Conservation (phyloP, 2,797 vertebrate genomes). For the Erithacus rubecula region DNA sequence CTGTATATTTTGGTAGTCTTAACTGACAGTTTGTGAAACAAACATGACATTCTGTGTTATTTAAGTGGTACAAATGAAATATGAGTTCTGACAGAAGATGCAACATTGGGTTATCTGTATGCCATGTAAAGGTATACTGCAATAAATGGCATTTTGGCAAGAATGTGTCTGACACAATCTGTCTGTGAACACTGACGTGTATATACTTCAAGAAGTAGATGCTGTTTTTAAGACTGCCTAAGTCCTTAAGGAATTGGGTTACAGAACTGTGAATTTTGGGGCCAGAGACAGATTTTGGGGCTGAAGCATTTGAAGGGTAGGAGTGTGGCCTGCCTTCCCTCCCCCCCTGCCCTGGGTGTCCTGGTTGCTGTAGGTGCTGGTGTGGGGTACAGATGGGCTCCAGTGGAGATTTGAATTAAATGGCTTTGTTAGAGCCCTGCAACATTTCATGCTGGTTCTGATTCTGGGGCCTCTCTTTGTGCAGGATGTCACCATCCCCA, state of each 20-base stretch:
- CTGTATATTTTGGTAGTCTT: constrained; percentile 70
- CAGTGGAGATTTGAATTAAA: neutral
- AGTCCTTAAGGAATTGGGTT: neutral
- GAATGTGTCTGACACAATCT: neutral
- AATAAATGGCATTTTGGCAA: constrained; percentile 71
- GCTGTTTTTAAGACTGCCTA: neutral
- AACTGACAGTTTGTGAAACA: constrained; percentile 66
- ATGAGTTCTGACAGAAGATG: constrained; percentile 24
- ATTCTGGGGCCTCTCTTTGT: neutral
- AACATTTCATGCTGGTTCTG: neutral
- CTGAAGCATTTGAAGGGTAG: neutral
- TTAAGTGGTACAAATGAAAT: constrained; percentile 66
- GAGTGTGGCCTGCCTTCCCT: neutral
- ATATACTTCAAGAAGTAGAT: neutral
- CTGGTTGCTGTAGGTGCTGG: neutral
- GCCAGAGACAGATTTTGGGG: neutral
- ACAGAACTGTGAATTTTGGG: neutral
- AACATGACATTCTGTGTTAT: constrained; percentile 62
- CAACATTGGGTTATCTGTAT: constrained; percentile 48
- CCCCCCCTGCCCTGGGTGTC: neutral
- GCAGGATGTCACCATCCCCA: neutral
- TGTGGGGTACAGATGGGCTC: neutral
- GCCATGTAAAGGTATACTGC: constrained; percentile 57
- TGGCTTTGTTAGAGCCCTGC: neutral
- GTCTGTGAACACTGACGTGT: neutral